Conservation (phyloP, 2,797 vertebrate species). For the Tamandua tetradactyla region DNA sequence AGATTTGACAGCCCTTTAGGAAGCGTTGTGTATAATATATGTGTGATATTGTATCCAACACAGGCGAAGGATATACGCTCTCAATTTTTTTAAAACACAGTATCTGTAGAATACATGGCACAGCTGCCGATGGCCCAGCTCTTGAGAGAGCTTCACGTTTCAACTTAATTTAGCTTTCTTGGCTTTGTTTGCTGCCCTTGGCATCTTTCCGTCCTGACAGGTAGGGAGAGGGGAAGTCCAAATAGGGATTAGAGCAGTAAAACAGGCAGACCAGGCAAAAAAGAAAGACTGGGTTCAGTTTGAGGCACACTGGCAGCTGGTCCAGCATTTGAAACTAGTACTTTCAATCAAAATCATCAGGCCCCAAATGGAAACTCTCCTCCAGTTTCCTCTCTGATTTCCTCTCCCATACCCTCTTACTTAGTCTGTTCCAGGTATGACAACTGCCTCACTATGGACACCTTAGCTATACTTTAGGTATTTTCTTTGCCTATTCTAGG, state of each 20-base stretch:
- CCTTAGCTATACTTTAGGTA: not conserved
- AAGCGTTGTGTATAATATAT: not conserved
- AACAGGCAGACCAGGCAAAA: not conserved
- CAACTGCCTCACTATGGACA: not conserved
- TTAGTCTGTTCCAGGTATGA: not conserved
- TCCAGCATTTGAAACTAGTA: too few species aligned
- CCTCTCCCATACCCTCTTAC: not conserved
- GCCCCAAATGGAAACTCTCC: not conserved
- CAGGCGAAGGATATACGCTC: not conserved
- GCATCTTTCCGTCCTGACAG: not conserved
- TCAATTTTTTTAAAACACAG: not conserved
- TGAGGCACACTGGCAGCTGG: not conserved
- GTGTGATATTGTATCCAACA: not conserved
- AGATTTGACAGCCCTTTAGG: not conserved
- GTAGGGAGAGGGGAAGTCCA: not conserved
- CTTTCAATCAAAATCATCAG: not conserved
- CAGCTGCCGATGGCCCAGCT: not conserved
- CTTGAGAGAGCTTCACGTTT: not conserved
- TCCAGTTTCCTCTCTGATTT: not conserved
- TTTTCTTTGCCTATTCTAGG: not conserved
- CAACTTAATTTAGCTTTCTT: not conserved
- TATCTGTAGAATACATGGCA: not conserved
- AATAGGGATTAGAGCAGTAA: not conserved
- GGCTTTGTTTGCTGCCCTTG: not conserved
- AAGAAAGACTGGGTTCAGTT: not conserved